These are phyloP conservation scores for Sus scrofa DNA, from an alignment of 2,113 vertebrate species.

Conservation along the genomic window T2T-Sscrofa CM000826.6:23235001-23235500, in stretches of 20 bases:
- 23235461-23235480: slow-evolving; percentile 13
- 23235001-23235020: not conserved
- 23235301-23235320: slow-evolving; percentile 16
- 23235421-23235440: slow-evolving; percentile 21
- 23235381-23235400: not conserved
- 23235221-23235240: not conserved
- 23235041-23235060: not conserved
- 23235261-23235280: not conserved
- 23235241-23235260: not conserved
- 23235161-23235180: not conserved
- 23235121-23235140: not conserved
- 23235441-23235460: not conserved
- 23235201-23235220: not conserved
- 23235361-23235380: slow-evolving; percentile 30
- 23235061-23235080: not conserved
- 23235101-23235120: not conserved
- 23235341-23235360: not conserved
- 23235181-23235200: not conserved
- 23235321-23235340: not conserved
- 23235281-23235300: not conserved
- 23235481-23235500: not conserved
- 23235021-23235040: not conserved
- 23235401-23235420: slow-evolving; percentile 33
- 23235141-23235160: not conserved
- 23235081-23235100: not conserved